These are phyloP conservation scores for Biston betularia DNA, from an alignment of 2,888 invertebrate species.

Conservation along the genomic window DNA sequence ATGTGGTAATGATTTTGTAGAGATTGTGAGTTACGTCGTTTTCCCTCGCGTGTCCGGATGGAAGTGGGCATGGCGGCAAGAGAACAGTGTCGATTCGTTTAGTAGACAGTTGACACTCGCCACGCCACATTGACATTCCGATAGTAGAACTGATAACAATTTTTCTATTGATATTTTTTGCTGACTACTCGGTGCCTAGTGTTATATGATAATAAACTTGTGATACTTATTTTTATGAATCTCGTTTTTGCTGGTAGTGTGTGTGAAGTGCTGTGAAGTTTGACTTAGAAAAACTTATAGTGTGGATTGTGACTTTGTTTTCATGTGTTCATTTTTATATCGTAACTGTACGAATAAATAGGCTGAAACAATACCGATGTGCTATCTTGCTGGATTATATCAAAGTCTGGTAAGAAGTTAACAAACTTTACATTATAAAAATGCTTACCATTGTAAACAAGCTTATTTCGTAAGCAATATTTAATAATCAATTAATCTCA, in stretches of 20 bases:
- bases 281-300: slow-evolving; percentile 23
- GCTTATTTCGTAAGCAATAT: too few relatives aligned
- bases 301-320: slow-evolving; percentile 37
- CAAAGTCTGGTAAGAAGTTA: slow-evolving; percentile 17
- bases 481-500: too few relatives aligned
- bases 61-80: slow-evolving; percentile 84
- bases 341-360: slow-evolving; percentile 20
- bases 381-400: slow-evolving; percentile 26
- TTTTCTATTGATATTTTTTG: slow-evolving; percentile 78
- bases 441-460: not conserved
- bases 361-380: slow-evolving; percentile 15
- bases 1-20: slow-evolving; percentile 39
- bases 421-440: not conserved
- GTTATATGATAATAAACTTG: slow-evolving; percentile 53
- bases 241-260: slow-evolving; percentile 52
- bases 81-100: slow-evolving; percentile 84
- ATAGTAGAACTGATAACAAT: slow-evolving; percentile 82
- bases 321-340: slow-evolving; percentile 32
- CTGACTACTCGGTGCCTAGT: slow-evolving; percentile 65
- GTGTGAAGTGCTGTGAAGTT: slow-evolving; percentile 67
- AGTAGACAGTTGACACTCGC: slow-evolving; percentile 86
- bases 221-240: slow-evolving; percentile 45
- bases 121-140: slow-evolving; percentile 85
- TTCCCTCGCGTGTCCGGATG: slow-evolving; percentile 48
- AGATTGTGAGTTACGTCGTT: slow-evolving; percentile 48